These are phyloP conservation scores for Trachelus stipa DNA, from an alignment of 2,888 invertebrate species.

Conservation along the genomic window DNA sequence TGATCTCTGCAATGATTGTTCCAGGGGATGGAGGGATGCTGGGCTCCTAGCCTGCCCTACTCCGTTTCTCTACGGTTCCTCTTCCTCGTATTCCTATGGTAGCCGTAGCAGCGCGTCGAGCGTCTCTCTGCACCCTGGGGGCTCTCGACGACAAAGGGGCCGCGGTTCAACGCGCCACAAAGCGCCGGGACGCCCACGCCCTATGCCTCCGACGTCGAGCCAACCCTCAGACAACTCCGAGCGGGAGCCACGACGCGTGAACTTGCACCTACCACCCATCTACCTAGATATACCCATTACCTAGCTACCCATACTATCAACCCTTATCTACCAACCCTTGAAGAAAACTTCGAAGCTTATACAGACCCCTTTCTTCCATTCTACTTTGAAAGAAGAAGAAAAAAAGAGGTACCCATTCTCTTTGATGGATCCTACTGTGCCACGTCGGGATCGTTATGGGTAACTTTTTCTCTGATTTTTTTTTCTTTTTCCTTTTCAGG, in stretches of 20 bases:
- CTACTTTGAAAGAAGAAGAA: not conserved
- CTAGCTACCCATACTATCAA: not conserved
- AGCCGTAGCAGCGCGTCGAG: slow-evolving; percentile 1
- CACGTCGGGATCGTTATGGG: not conserved
- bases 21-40: slow-evolving; percentile 40
- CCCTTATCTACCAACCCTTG: not conserved
- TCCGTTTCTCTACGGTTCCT: slow-evolving; percentile 10
- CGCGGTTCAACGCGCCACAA: slow-evolving; percentile 66
- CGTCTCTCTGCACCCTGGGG: slow-evolving; percentile 13
- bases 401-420: slow-evolving; percentile 2
- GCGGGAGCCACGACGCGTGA: slow-evolving; percentile 52
- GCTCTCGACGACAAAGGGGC: slow-evolving; percentile 60
- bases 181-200: slow-evolving; percentile 61
- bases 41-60: slow-evolving; percentile 30
- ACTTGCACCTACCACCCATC: slow-evolving; percentile 45
- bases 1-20: slow-evolving; percentile 62
- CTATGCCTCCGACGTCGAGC: slow-evolving; percentile 14
- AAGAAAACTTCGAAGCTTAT: not conserved
- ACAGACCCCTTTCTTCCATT: not conserved
- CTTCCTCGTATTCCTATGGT: slow-evolving; percentile 2
- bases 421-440: not conserved
- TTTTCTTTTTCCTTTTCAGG: not conserved
- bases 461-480: not conserved
- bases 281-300: slow-evolving; percentile 11
- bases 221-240: slow-evolving; percentile 32